These are phyloP conservation scores for Standfussiana lucernea DNA, from an alignment of 2,888 invertebrate species.

Conservation along the genomic window DNA sequence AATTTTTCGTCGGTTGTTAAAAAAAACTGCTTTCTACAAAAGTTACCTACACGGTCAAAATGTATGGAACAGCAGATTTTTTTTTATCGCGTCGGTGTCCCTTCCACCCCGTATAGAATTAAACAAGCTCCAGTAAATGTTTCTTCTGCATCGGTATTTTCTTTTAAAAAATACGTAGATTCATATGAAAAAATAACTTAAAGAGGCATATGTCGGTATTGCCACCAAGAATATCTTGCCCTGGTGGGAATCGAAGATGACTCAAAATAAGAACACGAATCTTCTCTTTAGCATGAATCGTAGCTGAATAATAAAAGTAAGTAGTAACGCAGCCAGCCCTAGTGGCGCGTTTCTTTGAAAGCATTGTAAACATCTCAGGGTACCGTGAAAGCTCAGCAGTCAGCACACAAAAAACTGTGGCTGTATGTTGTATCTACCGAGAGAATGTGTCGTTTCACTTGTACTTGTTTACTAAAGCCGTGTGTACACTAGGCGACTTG, in stretches of 20 bases:
- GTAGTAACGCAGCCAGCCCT: slow-evolving; percentile 39
- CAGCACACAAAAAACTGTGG: slow-evolving; percentile 56
- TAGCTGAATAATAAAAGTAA: neutral
- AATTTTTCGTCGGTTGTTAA: too few relatives aligned
- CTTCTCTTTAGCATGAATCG: neutral
- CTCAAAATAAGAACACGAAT: neutral
- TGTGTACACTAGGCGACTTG: slow-evolving; percentile 27
- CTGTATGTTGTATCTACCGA: slow-evolving; percentile 43
- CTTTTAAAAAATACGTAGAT: too few relatives aligned
- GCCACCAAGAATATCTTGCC: neutral
- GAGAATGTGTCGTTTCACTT: slow-evolving; percentile 65
- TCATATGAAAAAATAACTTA: too few relatives aligned
- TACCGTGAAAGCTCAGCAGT: slow-evolving; percentile 61
- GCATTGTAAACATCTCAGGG: slow-evolving; percentile 62
- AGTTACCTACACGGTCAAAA: too few relatives aligned
- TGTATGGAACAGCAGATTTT: too few relatives aligned
- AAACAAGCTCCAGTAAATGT: too few relatives aligned
- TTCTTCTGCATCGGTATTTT: too few relatives aligned
- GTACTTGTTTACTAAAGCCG: slow-evolving; percentile 48
- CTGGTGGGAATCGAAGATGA: neutral
- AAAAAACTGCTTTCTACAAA: too few relatives aligned
- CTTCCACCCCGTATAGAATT: too few relatives aligned
- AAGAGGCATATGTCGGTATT: neutral
- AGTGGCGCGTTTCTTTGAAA: slow-evolving; percentile 51
- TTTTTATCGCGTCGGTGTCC: too few relatives aligned